Conservation (phyloP, 2,888 invertebrate genomes). For the Pheosia tremula region DNA sequence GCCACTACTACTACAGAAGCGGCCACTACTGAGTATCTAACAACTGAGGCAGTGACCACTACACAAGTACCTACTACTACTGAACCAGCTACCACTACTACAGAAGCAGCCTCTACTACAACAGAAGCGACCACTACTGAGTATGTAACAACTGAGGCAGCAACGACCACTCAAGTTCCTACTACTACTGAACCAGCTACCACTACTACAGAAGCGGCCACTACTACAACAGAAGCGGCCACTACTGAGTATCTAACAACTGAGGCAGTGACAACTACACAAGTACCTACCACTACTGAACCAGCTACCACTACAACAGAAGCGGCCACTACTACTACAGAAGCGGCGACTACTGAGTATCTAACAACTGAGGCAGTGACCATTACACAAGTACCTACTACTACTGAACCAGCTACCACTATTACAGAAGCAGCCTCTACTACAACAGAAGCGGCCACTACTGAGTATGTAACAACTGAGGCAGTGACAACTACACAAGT, state of each 20-base stretch:
- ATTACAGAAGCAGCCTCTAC: conserved; percentile 3
- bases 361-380: conserved; percentile 7
- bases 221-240: conserved; percentile 7
- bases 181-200: conserved; percentile 9
- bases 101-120: conserved; percentile 8
- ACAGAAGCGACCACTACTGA: conserved; percentile 9
- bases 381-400: too few relatives aligned
- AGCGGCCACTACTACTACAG: conserved; percentile 1
- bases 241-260: too few relatives aligned
- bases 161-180: conserved; percentile 3
- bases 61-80: too few relatives aligned
- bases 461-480: too few relatives aligned
- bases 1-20: conserved; percentile 12
- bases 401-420: neutral
- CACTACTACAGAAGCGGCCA: conserved; percentile 8
- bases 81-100: conserved; percentile 6
- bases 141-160: conserved; percentile 10
- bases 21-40: neutral
- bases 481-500: conserved; percentile 4
- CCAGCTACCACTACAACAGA: conserved; percentile 2
- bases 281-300: conserved; percentile 4
- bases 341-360: neutral
- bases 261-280: too few relatives aligned
- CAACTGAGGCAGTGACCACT: conserved; percentile 13
- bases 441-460: conserved; percentile 11